Conservation (phyloP, 2,888 invertebrate species). For the Lochmaea capreae region DNA sequence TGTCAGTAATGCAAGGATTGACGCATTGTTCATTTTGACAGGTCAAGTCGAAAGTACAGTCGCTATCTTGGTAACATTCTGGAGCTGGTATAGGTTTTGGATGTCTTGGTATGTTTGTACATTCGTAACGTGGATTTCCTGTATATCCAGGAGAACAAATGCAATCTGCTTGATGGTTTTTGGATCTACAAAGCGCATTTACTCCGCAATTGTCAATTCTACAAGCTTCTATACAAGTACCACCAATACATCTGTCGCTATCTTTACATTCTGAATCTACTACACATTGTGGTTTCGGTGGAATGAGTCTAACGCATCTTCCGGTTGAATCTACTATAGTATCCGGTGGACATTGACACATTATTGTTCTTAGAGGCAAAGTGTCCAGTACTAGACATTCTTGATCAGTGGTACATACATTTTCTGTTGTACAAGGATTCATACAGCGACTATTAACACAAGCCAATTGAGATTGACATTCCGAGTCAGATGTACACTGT, state of each 20-base stretch:
- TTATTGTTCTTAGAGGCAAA: constrained; percentile 83
- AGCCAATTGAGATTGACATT: constrained; percentile 80
- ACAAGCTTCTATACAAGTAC: constrained; percentile 84
- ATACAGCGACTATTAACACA: constrained; percentile 83
- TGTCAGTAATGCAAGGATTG: constrained; percentile 78
- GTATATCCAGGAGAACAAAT: constrained; percentile 81
- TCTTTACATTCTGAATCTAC: constrained; percentile 81
- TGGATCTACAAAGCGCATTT: constrained; percentile 83
- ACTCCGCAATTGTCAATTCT: constrained; percentile 82
- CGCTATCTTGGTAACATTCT: constrained; percentile 83
- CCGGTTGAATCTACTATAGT: constrained; percentile 80
- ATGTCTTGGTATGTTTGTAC: constrained; percentile 65
- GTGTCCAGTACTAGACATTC: constrained; percentile 84
- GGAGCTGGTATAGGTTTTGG: constrained; percentile 53
- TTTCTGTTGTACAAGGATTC: constrained; percentile 79
- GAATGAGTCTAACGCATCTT: constrained; percentile 71
- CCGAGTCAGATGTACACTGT: constrained; percentile 78
- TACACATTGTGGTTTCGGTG: constrained; percentile 71
- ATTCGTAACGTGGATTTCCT: constrained; percentile 84
- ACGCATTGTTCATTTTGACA: constrained; percentile 83
- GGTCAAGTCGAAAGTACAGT: constrained; percentile 79
- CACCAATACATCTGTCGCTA: constrained; percentile 77
- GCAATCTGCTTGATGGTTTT: constrained; percentile 82
- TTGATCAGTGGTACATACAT: constrained; percentile 82
- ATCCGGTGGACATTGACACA: constrained; percentile 88